These are phyloP conservation scores for Pandemis heparana DNA, from an alignment of 2,888 invertebrate genomes.

Conservation along the genomic window DNA sequence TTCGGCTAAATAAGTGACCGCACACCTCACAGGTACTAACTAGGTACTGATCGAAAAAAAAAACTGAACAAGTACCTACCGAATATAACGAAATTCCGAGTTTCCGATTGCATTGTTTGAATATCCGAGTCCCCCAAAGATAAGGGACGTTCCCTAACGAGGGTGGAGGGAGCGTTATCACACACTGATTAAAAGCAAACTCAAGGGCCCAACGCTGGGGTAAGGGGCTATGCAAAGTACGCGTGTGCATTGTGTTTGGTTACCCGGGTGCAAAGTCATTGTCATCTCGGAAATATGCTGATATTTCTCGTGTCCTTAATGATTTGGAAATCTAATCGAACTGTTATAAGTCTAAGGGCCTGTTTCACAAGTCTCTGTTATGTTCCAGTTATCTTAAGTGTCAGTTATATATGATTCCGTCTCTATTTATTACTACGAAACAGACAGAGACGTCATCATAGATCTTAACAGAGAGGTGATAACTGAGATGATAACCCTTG, in stretches of 20 bases:
- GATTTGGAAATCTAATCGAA: neutral
- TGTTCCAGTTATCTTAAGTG: no score
- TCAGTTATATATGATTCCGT: no score
- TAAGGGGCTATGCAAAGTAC: slow-evolving; percentile 47
- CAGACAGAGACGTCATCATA: no score
- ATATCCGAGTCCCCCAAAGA: slow-evolving; percentile 61
- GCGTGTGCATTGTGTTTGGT: slow-evolving; percentile 25
- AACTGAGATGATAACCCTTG: no score
- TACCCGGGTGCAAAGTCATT: slow-evolving; percentile 37
- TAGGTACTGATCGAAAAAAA: neutral
- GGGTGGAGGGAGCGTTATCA: slow-evolving; percentile 69
- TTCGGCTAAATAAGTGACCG: no score
- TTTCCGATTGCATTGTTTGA: slow-evolving; percentile 54
- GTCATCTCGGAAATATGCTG: slow-evolving; percentile 35
- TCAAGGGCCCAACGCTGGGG: slow-evolving; percentile 64
- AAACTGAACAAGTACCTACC: neutral
- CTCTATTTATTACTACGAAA: no score
- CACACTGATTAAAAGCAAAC: slow-evolving; percentile 83
- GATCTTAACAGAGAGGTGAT: no score
- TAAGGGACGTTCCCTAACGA: slow-evolving; percentile 55
- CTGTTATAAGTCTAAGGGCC: no score
- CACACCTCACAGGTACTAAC: neutral
- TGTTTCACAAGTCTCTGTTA: no score
- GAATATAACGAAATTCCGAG: slow-evolving; percentile 33
- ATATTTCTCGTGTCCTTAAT: neutral